Evolutionary conservation across 2,888 invertebrate genomes (phyloP).

Genomic region (Thereva nobilitata): DNA sequence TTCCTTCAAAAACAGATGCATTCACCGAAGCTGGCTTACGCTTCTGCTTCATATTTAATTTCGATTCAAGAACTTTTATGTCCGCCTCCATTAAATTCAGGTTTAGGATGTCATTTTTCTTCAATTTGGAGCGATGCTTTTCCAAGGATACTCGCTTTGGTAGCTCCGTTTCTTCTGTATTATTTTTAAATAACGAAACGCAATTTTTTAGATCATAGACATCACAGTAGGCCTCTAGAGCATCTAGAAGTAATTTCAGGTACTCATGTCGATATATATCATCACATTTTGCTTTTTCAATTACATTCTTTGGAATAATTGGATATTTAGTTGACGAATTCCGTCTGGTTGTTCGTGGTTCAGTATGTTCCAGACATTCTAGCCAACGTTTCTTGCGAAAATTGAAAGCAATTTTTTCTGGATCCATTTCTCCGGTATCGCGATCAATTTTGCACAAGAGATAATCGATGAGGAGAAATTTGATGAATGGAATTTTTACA

Average conservation of each 20-base stretch:
- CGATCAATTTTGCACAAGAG: slow-evolving; percentile 46
- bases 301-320: slow-evolving; percentile 41
- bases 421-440: slow-evolving; percentile 44
- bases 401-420: slow-evolving; percentile 50
- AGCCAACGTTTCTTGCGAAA: slow-evolving; percentile 51
- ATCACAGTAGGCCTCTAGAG: slow-evolving; percentile 50
- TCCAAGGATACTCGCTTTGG: background rate
- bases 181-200: slow-evolving; percentile 14
- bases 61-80: slow-evolving; percentile 42
- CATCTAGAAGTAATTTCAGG: slow-evolving; percentile 48
- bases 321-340: slow-evolving; percentile 33
- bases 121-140: background rate
- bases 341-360: background rate
- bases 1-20: slow-evolving; percentile 47
- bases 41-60: slow-evolving; percentile 45
- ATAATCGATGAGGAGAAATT: slow-evolving; percentile 51
- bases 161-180: background rate
- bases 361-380: slow-evolving; percentile 44
- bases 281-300: slow-evolving; percentile 7
- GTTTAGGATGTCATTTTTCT: slow-evolving; percentile 16
- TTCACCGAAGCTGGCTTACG: slow-evolving; percentile 47
- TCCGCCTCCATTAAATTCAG: slow-evolving; percentile 45
- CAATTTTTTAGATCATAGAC: slow-evolving; percentile 48
- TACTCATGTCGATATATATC: slow-evolving; percentile 49
- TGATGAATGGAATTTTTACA: slow-evolving; percentile 50